phyloP scores from a whole-genome alignment of 2,888 invertebrate genomes.

The Petrolisthes manimaculis region DNA sequence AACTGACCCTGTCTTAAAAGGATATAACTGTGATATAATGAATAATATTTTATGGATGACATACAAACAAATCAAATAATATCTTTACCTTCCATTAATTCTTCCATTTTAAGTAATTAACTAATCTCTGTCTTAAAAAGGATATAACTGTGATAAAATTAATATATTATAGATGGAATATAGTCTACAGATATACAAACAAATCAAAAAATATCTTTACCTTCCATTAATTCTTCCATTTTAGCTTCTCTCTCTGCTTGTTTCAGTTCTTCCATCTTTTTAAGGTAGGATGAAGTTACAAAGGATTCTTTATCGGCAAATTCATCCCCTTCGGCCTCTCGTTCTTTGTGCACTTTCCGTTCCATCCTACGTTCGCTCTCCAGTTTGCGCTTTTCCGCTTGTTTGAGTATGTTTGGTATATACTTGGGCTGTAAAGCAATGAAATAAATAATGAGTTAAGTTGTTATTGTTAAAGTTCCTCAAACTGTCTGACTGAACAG shows the following conservation, averaged over 20 bases:
- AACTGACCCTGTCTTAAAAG: too few relatives aligned
- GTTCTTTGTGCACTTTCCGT: constrained; percentile 90
- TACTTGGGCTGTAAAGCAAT: constrained; percentile 80
- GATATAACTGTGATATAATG: too few relatives aligned
- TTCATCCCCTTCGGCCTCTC: constrained; percentile 92
- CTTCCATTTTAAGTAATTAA: constrained; percentile 84
- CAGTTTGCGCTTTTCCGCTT: constrained; percentile 87
- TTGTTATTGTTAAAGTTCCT: too few relatives aligned
- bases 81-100: constrained; percentile 81
- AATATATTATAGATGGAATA: too few relatives aligned
- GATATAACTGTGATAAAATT: too few relatives aligned
- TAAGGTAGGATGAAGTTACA: constrained; percentile 92
- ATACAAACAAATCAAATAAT: too few relatives aligned
- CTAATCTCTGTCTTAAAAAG: too few relatives aligned
- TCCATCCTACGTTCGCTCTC: constrained; percentile 92
- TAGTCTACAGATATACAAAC: too few relatives aligned
- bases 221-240: constrained; percentile 86
- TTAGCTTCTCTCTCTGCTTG: constrained; percentile 87
- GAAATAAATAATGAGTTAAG: too few relatives aligned
- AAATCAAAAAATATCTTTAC: too few relatives aligned
- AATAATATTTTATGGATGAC: too few relatives aligned
- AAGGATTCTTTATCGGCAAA: constrained; percentile 97
- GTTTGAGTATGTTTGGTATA: constrained; percentile 84
- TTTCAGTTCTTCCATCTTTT: constrained; percentile 91
- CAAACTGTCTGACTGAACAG: too few relatives aligned